Conservation (phyloP, 2,113 vertebrate genomes). For the Neodontobutis hainanensis region DNA sequence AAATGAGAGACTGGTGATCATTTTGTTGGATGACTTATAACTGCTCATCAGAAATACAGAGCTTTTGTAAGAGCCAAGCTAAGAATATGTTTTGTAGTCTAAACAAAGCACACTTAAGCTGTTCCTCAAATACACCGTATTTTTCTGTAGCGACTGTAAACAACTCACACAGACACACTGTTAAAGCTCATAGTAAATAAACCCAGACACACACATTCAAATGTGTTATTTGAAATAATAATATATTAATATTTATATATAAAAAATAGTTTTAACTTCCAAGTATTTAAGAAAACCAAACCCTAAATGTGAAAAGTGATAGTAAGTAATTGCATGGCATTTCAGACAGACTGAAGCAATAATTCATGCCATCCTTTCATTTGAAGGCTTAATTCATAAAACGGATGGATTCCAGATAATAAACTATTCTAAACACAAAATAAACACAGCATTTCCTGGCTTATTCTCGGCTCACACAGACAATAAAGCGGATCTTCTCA, state of each 20-base stretch:
- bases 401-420: slow-evolving; percentile 3
- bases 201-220: no score
- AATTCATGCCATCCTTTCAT: neutral
- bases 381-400: neutral
- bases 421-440: slow-evolving; percentile 12
- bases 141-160: neutral
- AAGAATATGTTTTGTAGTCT: slow-evolving; percentile 16
- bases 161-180: neutral
- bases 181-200: neutral
- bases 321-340: no score
- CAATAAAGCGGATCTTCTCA: slow-evolving; percentile 35
- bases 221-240: no score
- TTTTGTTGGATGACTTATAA: slow-evolving; percentile 6
- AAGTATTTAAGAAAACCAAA: no score
- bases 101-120: neutral
- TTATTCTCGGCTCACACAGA: slow-evolving; percentile 25
- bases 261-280: no score
- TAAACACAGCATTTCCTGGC: neutral
- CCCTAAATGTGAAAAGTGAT: no score
- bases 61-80: slow-evolving; percentile 19
- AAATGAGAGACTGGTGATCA: slow-evolving; percentile 14
- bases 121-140: neutral
- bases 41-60: slow-evolving; percentile 4
- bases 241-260: no score
- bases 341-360: no score